Evolutionary conservation across 2,888 invertebrate species (phyloP).

Genomic region (Cyclophora albipunctata): DNA sequence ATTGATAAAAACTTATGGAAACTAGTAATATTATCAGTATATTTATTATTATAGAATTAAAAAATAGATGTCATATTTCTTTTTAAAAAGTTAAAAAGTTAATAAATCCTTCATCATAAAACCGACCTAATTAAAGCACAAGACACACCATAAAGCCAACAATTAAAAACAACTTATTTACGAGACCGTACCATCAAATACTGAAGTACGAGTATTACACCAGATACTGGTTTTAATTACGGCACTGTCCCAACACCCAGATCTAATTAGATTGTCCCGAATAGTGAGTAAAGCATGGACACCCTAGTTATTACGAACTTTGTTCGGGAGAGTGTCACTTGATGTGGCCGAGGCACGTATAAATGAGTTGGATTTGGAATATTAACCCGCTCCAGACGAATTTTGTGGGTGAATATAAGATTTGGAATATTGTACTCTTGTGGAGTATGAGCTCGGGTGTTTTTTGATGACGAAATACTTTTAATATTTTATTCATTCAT

Average conservation of each 20-base stretch:
- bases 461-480: too few relatives aligned
- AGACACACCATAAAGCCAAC: neutral
- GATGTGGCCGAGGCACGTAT: constrained; percentile 35
- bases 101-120: neutral
- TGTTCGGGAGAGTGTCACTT: constrained; percentile 27
- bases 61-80: too few relatives aligned
- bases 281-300: constrained; percentile 1
- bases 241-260: neutral
- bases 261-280: too few relatives aligned
- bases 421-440: neutral
- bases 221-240: too few relatives aligned
- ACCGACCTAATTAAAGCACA: neutral
- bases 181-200: constrained; percentile 1
- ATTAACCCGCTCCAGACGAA: constrained; percentile 24
- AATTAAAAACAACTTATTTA: constrained; percentile 3
- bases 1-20: too few relatives aligned
- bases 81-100: too few relatives aligned
- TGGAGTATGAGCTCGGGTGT: too few relatives aligned
- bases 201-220: neutral
- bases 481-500: too few relatives aligned
- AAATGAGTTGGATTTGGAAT: constrained; percentile 46
- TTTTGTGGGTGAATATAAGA: too few relatives aligned
- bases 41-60: too few relatives aligned
- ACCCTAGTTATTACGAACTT: constrained; percentile 30
- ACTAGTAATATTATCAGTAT: too few relatives aligned